Evolutionary conservation across 2,888 invertebrate species (phyloP).

Genomic region (Trissonchulus latispiculum): DNA sequence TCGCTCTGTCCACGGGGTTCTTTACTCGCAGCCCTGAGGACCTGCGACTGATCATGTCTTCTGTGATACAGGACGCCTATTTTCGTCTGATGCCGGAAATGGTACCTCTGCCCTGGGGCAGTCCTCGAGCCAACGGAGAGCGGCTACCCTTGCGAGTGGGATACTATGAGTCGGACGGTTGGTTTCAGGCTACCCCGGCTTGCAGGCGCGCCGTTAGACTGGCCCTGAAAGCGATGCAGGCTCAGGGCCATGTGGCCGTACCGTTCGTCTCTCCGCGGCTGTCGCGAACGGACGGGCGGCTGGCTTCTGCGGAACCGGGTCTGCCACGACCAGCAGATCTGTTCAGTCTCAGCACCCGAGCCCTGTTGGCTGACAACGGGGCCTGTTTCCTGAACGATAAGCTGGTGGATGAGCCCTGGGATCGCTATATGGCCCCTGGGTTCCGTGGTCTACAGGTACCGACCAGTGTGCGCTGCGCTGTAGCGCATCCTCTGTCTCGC

Average conservation of each 20-base stretch:
- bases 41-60: neutral
- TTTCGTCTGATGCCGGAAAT: neutral
- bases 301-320: constrained; percentile 30
- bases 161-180: constrained; percentile 43
- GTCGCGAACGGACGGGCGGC: constrained; percentile 33
- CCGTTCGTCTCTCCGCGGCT: constrained; percentile 19
- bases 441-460: neutral
- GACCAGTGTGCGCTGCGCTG: neutral
- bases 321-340: neutral
- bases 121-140: neutral
- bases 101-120: constrained; percentile 9
- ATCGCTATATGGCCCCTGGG: neutral
- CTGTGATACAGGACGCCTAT: constrained; percentile 12
- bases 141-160: constrained; percentile 37
- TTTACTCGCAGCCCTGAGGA: constrained; percentile 30
- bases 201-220: constrained; percentile 36
- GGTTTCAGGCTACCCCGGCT: constrained; percentile 44
- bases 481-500: neutral
- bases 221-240: constrained; percentile 34
- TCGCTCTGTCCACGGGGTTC: constrained; percentile 35
- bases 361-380: constrained; percentile 18
- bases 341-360: neutral
- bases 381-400: neutral
- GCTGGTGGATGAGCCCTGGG: neutral
- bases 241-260: constrained; percentile 36